Base-by-base conservation (phyloP, 2,797 vertebrate genomes). In the Parotocinclus haroldoi region DNA sequence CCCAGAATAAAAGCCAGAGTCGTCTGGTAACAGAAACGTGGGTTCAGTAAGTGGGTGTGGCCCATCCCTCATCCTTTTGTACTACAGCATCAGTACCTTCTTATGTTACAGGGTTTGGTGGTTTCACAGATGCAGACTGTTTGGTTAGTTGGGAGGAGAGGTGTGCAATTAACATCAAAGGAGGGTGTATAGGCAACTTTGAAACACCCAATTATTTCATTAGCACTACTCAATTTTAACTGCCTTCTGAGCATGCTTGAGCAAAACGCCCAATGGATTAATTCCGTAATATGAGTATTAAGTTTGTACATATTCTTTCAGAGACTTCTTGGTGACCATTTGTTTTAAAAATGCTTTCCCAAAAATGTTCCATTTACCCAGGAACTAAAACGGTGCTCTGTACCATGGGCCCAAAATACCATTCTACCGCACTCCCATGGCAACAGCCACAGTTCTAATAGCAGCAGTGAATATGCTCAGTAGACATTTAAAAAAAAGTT, bases 191-290 rank as follows among this genome's bases (percentile, higher is more conserved):
- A 16, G 48, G 16, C 14, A 46, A 46, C 8, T 46, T 46, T 46
- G 4, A 46, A 46, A 46, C 6, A 46, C 3, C 10, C n/a, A 27
- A 27, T 27, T 27, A 27, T 27, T 27, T 27, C 27, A 27, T 27
- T 27, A 27, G 27, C 27, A 27, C 27, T 27, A 27, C 27, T 13
- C 44, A 46, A 46, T 74, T 53, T 55, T 76, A 79, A 80, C 78
- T 50, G 74, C 72, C 75, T 68, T 81, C 77, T 54, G 77, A 84
- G 72, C 73, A 59, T 55, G 18, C 69, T 56, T 37, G 40, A 44
- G 12, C 9, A 39, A 27, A 37, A 14, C 46, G n/a, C 11, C 44
- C 44, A 46, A 4, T 13, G 44, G 10, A 11, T 11, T 10, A 12
- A 11, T 5, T 46, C 8, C n/a, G n/a, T n/a, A n/a, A 46, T 46